Percentiles rank a stretch among this genome's conserved stretches.
phyloP scores from a whole-genome alignment of 2,888 invertebrate species.

The Glyphotaelius pellucidus region DNA sequence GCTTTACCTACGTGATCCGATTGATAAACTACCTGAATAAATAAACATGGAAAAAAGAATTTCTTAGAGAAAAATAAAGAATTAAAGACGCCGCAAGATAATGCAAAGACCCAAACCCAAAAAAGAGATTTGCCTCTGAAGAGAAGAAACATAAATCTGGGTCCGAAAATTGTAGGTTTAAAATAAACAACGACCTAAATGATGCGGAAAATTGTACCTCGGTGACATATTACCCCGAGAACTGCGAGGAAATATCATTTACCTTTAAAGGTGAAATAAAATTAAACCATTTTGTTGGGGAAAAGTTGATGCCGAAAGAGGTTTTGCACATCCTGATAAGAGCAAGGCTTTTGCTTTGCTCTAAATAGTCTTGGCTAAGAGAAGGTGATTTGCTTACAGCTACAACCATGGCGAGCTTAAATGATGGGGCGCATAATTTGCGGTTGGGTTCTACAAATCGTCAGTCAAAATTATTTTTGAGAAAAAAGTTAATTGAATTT shows the following conservation, averaged over 20 bases:
- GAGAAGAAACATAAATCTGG: slow-evolving; percentile 3
- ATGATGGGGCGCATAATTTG: slow-evolving; percentile 13
- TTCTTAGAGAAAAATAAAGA: slow-evolving; percentile 18
- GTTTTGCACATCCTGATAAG: slow-evolving; percentile 5
- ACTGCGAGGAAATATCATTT: slow-evolving; percentile 20
- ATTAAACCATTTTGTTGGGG: slow-evolving; percentile 8
- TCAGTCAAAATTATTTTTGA: background rate
- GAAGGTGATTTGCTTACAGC: background rate
- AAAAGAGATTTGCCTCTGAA: slow-evolving; percentile 11
- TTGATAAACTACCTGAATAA: slow-evolving; percentile 47
- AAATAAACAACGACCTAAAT: slow-evolving; percentile 30
- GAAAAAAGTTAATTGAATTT: background rate
- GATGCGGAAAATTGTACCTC: slow-evolving; percentile 41
- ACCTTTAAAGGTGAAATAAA: background rate
- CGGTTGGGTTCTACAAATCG: background rate
- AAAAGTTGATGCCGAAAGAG: background rate
- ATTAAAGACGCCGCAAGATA: slow-evolving; percentile 13
- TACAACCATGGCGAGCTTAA: background rate
- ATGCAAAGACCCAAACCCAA: background rate
- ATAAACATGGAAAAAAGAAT: slow-evolving; percentile 58
- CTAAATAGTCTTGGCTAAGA: background rate
- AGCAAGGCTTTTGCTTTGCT: background rate
- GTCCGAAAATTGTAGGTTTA: slow-evolving; percentile 11
- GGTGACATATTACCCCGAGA: background rate
- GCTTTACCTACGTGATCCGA: slow-evolving; percentile 58